These are phyloP conservation scores for Spodoptera picta DNA, from an alignment of 2,888 invertebrate genomes.

Conservation along the genomic window DNA sequence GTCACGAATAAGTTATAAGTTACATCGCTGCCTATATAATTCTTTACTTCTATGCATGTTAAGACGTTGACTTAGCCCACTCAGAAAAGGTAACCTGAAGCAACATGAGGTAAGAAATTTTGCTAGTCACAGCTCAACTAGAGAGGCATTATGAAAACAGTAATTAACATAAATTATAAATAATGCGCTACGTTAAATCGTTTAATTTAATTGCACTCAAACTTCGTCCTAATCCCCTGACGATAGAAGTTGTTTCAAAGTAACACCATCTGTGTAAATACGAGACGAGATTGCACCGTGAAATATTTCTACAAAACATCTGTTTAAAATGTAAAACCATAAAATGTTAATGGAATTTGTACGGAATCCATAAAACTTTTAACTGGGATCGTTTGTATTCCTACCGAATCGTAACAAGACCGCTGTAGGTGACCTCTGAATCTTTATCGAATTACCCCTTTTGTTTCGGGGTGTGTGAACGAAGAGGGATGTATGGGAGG, in stretches of 20 bases:
- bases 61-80: too few species aligned
- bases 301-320: slow-evolving; percentile 68
- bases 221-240: slow-evolving; percentile 2
- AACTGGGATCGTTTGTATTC: slow-evolving; percentile 84
- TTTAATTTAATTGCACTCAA: too few species aligned
- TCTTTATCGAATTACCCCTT: slow-evolving; percentile 46
- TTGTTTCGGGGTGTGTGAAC: slow-evolving; percentile 18
- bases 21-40: too few species aligned
- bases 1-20: too few species aligned
- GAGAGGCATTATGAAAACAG: too few species aligned
- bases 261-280: slow-evolving; percentile 29
- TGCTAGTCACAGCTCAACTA: too few species aligned
- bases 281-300: slow-evolving; percentile 30
- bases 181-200: too few species aligned
- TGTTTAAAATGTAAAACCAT: slow-evolving; percentile 82
- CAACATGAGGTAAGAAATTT: too few species aligned
- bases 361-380: slow-evolving; percentile 84
- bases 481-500: slow-evolving; percentile 46
- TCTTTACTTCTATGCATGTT: too few species aligned
- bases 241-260: slow-evolving; percentile 15
- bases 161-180: too few species aligned
- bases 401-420: slow-evolving; percentile 70
- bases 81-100: too few species aligned
- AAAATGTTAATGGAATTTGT: slow-evolving; percentile 84
- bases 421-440: slow-evolving; percentile 61